Evolutionary conservation across 2,888 invertebrate genomes (phyloP).

Genomic region (Tenthredo scrophulariae): DNA sequence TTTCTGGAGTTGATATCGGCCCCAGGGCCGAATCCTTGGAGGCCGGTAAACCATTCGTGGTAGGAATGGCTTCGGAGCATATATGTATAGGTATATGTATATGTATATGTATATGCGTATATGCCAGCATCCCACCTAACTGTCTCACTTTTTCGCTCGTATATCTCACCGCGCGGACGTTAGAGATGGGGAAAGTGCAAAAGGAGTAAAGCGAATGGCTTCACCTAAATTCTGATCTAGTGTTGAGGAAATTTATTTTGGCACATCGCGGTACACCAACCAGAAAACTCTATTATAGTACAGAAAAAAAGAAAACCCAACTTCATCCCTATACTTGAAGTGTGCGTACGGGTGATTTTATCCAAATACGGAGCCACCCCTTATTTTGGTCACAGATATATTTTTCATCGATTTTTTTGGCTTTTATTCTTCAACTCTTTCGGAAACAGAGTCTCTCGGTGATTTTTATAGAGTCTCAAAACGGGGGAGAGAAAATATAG

Average conservation of each 20-base stretch:
- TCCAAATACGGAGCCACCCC: too few species aligned
- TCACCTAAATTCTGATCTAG: slow-evolving; percentile 34
- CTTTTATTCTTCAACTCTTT: too few species aligned
- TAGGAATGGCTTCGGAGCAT: slow-evolving; percentile 22
- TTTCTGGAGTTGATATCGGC: slow-evolving; percentile 51
- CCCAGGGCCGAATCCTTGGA: slow-evolving; percentile 47
- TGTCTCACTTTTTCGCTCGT: slow-evolving; percentile 37
- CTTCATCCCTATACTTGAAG: background rate
- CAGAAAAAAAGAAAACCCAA: background rate
- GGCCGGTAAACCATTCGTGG: slow-evolving; percentile 47
- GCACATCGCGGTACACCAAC: background rate
- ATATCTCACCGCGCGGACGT: slow-evolving; percentile 10
- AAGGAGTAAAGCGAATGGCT: slow-evolving; percentile 31
- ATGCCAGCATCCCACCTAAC: slow-evolving; percentile 21
- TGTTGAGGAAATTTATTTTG: slow-evolving; percentile 11
- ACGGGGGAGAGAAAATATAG: too few species aligned
- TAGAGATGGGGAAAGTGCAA: slow-evolving; percentile 39
- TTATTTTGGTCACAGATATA: too few species aligned
- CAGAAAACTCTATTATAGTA: background rate
- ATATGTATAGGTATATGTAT: background rate
- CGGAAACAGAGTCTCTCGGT: too few species aligned
- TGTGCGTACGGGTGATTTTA: too few species aligned
- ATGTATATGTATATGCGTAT: background rate
- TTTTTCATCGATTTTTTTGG: too few species aligned
- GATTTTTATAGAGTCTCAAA: too few species aligned